Percentiles rank a stretch among this genome's conserved stretches.
Evolutionary conservation across 2,113 vertebrate genomes (phyloP).

Genomic region (Ptyas mucosa): DNA sequence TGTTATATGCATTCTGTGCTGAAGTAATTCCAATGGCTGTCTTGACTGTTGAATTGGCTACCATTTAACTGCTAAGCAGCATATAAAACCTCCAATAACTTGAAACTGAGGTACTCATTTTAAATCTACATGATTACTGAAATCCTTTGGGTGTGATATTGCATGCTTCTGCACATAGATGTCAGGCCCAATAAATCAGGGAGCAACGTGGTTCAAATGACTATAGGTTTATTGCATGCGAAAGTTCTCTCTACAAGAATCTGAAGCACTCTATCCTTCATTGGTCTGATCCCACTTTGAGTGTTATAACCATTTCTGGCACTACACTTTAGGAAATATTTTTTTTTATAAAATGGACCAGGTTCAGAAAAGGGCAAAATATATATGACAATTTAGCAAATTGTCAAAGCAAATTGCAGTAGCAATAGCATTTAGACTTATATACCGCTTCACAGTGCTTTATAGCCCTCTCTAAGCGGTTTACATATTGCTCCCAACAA

Average conservation of each 20-base stretch:
- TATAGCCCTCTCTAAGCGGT: too few relatives aligned
- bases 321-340: not conserved
- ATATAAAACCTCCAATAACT: not conserved
- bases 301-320: not conserved
- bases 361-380: not conserved
- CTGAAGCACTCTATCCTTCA: not conserved
- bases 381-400: not conserved
- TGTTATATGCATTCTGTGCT: not conserved
- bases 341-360: not conserved
- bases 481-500: too few relatives aligned
- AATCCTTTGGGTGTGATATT: not conserved
- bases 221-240: too few relatives aligned
- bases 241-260: too few relatives aligned
- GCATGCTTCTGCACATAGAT: too few relatives aligned
- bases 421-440: too few relatives aligned
- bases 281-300: not conserved
- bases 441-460: too few relatives aligned
- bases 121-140: not conserved
- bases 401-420: too few relatives aligned
- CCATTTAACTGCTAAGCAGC: not conserved
- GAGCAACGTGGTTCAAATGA: too few relatives aligned
- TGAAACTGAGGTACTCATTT: not conserved
- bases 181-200: too few relatives aligned
- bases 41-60: not conserved
- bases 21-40: not conserved